Conservation (phyloP, 2,113 vertebrate genomes). For the Campylorhamphus procurvoides region DNA sequence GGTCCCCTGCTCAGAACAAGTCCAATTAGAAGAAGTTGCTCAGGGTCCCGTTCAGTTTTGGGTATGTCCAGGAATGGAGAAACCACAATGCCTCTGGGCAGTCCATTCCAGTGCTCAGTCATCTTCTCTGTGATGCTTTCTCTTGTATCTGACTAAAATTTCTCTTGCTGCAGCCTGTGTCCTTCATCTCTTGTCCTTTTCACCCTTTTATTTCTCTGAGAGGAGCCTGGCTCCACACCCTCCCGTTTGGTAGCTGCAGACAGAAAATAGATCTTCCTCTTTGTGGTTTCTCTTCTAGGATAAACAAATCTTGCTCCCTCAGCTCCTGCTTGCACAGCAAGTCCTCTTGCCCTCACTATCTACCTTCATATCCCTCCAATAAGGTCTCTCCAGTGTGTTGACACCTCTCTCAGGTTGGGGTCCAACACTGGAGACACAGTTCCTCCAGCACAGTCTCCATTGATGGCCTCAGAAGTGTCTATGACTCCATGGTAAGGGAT, state of each 20-base stretch:
- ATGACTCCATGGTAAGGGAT: background rate
- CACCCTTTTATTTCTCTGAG: background rate
- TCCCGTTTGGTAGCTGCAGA: background rate
- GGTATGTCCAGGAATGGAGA: background rate
- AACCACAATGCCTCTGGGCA: background rate
- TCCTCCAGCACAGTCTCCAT: background rate
- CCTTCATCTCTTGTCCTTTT: background rate
- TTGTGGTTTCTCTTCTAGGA: background rate
- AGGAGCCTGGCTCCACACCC: background rate
- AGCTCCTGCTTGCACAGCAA: background rate
- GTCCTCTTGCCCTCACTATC: background rate
- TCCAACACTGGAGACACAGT: background rate
- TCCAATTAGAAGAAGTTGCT: background rate
- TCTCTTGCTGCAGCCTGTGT: background rate
- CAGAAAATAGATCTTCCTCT: background rate
- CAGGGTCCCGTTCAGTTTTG: background rate
- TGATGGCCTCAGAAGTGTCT: background rate
- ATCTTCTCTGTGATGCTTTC: background rate
- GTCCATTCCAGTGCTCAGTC: background rate
- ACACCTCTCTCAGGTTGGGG: background rate
- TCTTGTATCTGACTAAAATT: background rate
- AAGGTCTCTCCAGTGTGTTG: background rate
- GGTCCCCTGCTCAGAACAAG: background rate
- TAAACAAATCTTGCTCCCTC: background rate
- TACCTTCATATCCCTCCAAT: background rate